phyloP scores from a whole-genome alignment of 2,888 invertebrate genomes.

The Ptychoptera albimana region DNA sequence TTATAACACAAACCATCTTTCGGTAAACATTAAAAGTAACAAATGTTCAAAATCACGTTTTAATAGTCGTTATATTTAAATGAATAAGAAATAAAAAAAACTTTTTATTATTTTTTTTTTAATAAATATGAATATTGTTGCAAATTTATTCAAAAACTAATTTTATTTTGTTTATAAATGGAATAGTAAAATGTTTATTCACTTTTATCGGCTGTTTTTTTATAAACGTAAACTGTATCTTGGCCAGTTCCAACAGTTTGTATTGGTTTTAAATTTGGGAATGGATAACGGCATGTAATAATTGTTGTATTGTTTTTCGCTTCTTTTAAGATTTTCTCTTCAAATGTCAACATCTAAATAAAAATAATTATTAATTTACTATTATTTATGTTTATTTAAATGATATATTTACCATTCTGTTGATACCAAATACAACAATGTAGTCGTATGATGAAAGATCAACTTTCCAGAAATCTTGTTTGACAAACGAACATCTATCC shows the following conservation, averaged over 20 bases:
- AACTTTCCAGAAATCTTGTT: slow-evolving; percentile 70
- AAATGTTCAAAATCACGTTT: too few relatives aligned
- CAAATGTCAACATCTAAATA: slow-evolving; percentile 61
- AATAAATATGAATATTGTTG: neutral
- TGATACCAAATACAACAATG: slow-evolving; percentile 86
- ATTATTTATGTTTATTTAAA: too few relatives aligned
- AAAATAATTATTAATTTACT: too few relatives aligned
- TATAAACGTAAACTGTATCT: slow-evolving; percentile 52
- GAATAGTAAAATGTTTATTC: too few relatives aligned
- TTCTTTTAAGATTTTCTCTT: slow-evolving; percentile 58
- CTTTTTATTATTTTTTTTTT: too few relatives aligned
- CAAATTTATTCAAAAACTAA: too few relatives aligned
- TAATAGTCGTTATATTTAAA: too few relatives aligned
- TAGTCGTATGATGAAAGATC: slow-evolving; percentile 60
- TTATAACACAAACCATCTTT: too few relatives aligned
- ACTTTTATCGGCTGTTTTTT: too few relatives aligned
- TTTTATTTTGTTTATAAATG: too few relatives aligned
- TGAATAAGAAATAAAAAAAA: too few relatives aligned
- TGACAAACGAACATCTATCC: slow-evolving; percentile 41
- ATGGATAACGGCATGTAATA: slow-evolving; percentile 78
- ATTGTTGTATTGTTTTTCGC: slow-evolving; percentile 45
- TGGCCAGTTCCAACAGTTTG: slow-evolving; percentile 54
- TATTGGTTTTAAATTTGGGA: slow-evolving; percentile 55
- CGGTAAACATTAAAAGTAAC: too few relatives aligned
- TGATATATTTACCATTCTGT: slow-evolving; percentile 63